Conservation (phyloP, 2,113 vertebrate genomes). For the Rhinolophus sinicus region DNA sequence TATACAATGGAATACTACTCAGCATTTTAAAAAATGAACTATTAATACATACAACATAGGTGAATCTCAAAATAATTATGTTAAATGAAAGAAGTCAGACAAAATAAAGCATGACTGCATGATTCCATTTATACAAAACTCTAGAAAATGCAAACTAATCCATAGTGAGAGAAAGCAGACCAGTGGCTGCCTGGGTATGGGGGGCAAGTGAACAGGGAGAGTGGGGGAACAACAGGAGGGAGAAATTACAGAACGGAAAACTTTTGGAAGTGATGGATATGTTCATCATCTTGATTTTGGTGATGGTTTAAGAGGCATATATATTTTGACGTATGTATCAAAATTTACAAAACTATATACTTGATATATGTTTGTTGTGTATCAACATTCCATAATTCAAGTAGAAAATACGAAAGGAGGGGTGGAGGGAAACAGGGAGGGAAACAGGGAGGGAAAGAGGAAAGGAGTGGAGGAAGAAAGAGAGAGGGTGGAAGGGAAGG, state of each 20-base stretch:
- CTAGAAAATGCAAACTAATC: neutral
- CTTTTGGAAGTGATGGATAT: neutral
- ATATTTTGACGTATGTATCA: neutral
- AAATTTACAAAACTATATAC: neutral
- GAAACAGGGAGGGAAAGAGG: neutral
- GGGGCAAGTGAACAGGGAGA: neutral
- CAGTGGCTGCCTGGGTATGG: neutral
- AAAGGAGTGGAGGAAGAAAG: neutral
- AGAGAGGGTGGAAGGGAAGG: neutral
- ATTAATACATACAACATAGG: constrained; percentile 16
- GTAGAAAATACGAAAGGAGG: neutral
- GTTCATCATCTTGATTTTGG: neutral
- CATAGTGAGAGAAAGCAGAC: neutral
- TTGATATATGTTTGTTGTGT: neutral
- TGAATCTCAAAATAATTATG: constrained; percentile 6
- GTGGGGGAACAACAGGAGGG: neutral
- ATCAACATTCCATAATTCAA: neutral
- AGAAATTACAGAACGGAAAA: neutral
- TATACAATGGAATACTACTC: neutral
- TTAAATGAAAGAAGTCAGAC: neutral
- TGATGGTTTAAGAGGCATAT: neutral
- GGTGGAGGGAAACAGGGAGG: neutral
- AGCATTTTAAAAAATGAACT: constrained; percentile 38
- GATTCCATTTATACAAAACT: neutral
- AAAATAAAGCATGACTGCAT: neutral